Percentiles rank a stretch among this genome's conserved stretches.
Evolutionary conservation across 2,888 invertebrate genomes (phyloP).

Genomic region (Melinopterus prodromus): DNA sequence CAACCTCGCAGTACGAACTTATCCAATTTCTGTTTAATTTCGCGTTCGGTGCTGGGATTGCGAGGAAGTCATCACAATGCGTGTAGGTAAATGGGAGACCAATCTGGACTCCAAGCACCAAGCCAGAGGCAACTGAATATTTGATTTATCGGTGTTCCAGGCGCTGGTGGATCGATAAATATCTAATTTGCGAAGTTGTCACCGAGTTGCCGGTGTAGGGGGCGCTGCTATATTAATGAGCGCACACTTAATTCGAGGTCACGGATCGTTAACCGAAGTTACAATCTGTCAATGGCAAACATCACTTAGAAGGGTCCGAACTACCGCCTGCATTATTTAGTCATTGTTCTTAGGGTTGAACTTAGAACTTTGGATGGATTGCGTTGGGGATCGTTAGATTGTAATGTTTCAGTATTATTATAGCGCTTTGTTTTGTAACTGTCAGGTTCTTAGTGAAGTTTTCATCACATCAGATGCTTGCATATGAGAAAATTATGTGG

Average conservation of each 20-base stretch:
- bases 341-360: not conserved
- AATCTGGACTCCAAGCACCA: not conserved
- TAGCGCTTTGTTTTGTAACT: no score
- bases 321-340: not conserved
- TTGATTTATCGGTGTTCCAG: not conserved
- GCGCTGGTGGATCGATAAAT: not conserved
- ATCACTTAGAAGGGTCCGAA: not conserved
- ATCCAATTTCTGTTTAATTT: not conserved
- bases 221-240: constrained; percentile 30
- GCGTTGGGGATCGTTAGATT: not conserved
- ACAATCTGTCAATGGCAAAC: constrained; percentile 31
- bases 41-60: not conserved
- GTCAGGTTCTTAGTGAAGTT: no score
- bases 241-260: constrained; percentile 35
- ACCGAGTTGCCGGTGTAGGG: not conserved
- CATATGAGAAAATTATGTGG: no score
- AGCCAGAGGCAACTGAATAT: not conserved
- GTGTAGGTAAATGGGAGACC: not conserved
- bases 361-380: not conserved
- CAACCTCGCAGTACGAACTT: not conserved
- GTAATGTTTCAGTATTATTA: not conserved
- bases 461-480: no score
- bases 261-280: constrained; percentile 37
- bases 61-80: not conserved
- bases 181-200: not conserved